phyloP scores from a whole-genome alignment of 2,797 vertebrate genomes.

The Scomberomorus guttatus region DNA sequence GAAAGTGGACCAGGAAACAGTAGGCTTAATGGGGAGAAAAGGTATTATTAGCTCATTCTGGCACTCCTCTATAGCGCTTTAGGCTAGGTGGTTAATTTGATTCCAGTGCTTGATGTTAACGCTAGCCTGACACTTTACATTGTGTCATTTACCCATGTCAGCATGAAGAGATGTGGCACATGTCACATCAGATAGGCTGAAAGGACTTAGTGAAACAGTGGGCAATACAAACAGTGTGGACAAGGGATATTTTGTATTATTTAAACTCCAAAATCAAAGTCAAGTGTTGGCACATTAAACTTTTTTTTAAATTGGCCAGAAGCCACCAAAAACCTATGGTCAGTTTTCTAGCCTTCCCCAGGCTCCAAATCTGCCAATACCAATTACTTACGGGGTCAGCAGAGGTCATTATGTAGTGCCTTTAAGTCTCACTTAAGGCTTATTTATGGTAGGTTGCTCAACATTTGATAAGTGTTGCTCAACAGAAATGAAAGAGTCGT shows the following conservation, averaged over 20 bases:
- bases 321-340: conserved; percentile 2
- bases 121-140: conserved; percentile 69
- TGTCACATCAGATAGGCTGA: conserved; percentile 67
- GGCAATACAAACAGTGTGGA: conserved; percentile 15
- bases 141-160: conserved; percentile 70
- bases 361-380: conserved; percentile 59
- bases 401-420: conserved; percentile 47
- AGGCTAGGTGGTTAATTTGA: conserved; percentile 81
- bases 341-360: conserved; percentile 22
- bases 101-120: conserved; percentile 73
- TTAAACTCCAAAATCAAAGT: conserved; percentile 25
- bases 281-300: background rate
- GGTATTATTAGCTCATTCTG: conserved; percentile 85
- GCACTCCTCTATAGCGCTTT: conserved; percentile 67
- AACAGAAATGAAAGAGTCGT: too few relatives aligned
- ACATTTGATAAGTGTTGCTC: too few relatives aligned
- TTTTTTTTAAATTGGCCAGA: conserved; percentile 29
- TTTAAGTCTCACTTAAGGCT: conserved; percentile 44
- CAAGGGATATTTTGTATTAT: conserved; percentile 9
- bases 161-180: conserved; percentile 65
- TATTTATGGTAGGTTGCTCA: too few relatives aligned
- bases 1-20: conserved; percentile 76
- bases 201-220: conserved; percentile 41
- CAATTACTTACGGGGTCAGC: conserved; percentile 61
- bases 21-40: conserved; percentile 58